These are phyloP conservation scores for Amorpha juglandis DNA, from an alignment of 2,888 invertebrate species.

Conservation along the genomic window DNA sequence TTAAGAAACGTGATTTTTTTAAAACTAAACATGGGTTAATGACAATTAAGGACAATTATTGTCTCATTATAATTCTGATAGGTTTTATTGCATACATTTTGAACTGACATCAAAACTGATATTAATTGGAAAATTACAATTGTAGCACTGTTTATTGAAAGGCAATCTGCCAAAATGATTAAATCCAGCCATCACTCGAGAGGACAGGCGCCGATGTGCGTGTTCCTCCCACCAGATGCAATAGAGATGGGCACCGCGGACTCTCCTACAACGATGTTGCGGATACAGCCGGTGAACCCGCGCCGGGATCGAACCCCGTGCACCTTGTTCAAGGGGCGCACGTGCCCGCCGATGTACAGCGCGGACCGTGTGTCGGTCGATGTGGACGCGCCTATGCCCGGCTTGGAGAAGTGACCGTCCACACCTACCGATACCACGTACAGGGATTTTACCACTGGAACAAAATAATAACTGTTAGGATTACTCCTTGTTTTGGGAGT, in stretches of 20 bases:
- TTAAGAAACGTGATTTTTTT: too few species aligned
- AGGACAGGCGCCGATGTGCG: slow-evolving; percentile 92
- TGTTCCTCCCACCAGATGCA: slow-evolving; percentile 87
- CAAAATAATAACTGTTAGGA: background rate
- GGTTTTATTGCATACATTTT: too few species aligned
- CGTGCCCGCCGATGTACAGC: slow-evolving; percentile 95
- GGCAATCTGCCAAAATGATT: background rate
- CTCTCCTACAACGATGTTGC: slow-evolving; percentile 86
- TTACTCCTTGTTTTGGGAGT: too few species aligned
- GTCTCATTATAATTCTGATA: too few species aligned
- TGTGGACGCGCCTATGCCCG: slow-evolving; percentile 88
- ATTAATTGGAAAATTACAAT: too few species aligned
- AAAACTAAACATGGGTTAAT: too few species aligned
- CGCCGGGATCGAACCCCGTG: slow-evolving; percentile 88
- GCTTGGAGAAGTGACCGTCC: slow-evolving; percentile 90
- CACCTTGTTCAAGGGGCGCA: slow-evolving; percentile 57
- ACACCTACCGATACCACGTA: slow-evolving; percentile 95
- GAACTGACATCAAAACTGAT: too few species aligned
- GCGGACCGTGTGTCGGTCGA: slow-evolving; percentile 93
- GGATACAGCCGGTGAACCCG: slow-evolving; percentile 92
- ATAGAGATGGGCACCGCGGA: slow-evolving; percentile 60
- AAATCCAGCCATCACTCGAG: slow-evolving; percentile 81
- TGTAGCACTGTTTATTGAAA: too few species aligned
- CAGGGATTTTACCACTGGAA: slow-evolving; percentile 92
- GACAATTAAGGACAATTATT: too few species aligned